Percentiles rank a stretch among this genome's conserved stretches.
Conservation (phyloP, 2,797 vertebrate species). For the Mormyrus proboscirostris region DNA sequence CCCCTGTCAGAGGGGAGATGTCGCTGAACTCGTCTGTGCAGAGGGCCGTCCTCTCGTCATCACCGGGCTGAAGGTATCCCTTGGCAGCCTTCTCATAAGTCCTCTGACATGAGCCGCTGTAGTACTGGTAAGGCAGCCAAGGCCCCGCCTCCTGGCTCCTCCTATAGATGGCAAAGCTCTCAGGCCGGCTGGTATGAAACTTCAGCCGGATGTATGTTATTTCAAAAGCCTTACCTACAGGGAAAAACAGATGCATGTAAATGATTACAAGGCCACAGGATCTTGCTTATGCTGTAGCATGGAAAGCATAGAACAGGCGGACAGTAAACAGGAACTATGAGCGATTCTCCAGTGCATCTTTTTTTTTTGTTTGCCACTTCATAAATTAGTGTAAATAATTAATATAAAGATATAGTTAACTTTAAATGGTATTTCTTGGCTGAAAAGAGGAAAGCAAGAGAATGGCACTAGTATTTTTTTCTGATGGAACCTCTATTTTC, state of each 20-base stretch:
- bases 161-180: slow-evolving; percentile 92
- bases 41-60: slow-evolving; percentile 73
- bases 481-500: background rate
- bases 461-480: background rate
- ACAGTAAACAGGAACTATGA: background rate
- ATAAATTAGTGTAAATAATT: background rate
- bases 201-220: slow-evolving; percentile 87
- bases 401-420: background rate
- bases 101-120: slow-evolving; percentile 77
- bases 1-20: slow-evolving; percentile 86
- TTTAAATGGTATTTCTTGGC: background rate
- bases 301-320: no score
- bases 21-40: slow-evolving; percentile 92
- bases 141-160: slow-evolving; percentile 55
- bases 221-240: slow-evolving; percentile 84
- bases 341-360: background rate
- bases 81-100: slow-evolving; percentile 64
- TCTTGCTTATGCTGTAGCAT: background rate
- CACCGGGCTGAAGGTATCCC: slow-evolving; percentile 65
- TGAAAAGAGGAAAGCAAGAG: background rate
- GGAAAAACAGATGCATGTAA: background rate
- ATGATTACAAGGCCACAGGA: background rate
- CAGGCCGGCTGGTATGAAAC: slow-evolving; percentile 89
- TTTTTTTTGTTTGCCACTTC: background rate
- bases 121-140: slow-evolving; percentile 89